Percentiles rank a stretch among this genome's conserved stretches.
phyloP scores from a whole-genome alignment of 2,113 vertebrate genomes.

The Onychostruthus taczanowskii region DNA sequence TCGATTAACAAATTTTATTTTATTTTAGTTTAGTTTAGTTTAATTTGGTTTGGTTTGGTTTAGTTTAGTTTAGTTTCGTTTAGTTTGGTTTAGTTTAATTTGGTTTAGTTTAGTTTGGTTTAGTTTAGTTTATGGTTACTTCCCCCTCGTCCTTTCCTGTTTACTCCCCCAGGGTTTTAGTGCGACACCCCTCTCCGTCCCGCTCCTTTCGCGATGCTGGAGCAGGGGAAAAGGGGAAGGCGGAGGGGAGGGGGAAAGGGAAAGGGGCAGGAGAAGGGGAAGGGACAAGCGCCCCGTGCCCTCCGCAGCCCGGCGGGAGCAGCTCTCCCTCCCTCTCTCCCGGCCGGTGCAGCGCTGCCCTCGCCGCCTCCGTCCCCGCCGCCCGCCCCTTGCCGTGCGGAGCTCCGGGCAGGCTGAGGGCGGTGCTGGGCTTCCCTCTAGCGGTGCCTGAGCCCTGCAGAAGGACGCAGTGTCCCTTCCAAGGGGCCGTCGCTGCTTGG shows the following conservation, averaged over 20 bases:
- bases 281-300: neutral
- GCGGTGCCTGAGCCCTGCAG: neutral
- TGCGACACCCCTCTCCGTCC: neutral
- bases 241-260: too few species aligned
- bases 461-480: rapidly evolving
- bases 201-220: neutral
- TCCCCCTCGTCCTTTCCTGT: neutral
- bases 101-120: neutral
- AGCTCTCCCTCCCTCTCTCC: neutral
- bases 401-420: neutral
- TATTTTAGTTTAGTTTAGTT: neutral
- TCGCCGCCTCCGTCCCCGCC: neutral
- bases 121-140: neutral
- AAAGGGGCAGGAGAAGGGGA: neutral
- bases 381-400: neutral
- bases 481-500: neutral
- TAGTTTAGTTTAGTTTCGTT: neutral
- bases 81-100: too few species aligned
- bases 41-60: neutral
- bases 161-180: neutral
- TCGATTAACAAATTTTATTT: neutral
- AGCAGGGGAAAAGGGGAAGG: neutral
- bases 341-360: neutral
- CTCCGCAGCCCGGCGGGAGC: neutral
- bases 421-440: constrained; percentile 42